These are phyloP conservation scores for Atherinosoma microstoma DNA, from an alignment of 2,797 vertebrate species.

Conservation along the genomic window DNA sequence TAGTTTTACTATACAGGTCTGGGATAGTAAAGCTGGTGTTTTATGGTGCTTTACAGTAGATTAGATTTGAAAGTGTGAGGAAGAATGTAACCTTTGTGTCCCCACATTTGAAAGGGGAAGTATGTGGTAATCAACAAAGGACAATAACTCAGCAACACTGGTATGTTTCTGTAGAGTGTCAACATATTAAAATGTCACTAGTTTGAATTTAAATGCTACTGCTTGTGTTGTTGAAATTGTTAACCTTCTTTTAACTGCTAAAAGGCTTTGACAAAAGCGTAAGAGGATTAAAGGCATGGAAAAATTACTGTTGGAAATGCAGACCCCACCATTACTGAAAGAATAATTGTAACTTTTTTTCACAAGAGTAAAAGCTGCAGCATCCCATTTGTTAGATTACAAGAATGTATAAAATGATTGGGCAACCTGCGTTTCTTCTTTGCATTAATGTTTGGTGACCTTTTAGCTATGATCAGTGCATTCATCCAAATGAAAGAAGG, in stretches of 20 bases:
- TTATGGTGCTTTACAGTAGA: not conserved
- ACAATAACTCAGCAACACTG: slow-evolving; percentile 65
- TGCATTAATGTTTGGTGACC: slow-evolving; percentile 68
- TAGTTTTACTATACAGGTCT: slow-evolving; percentile 5
- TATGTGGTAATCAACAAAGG: slow-evolving; percentile 20
- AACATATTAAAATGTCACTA: slow-evolving; percentile 71
- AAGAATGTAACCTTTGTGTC: not conserved
- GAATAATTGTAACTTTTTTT: slow-evolving; percentile 13
- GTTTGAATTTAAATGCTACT: slow-evolving; percentile 68
- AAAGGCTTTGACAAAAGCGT: slow-evolving; percentile 93
- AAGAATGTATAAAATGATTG: slow-evolving; percentile 24
- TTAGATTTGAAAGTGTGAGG: not conserved
- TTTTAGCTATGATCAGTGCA: slow-evolving; percentile 65
- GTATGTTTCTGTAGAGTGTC: slow-evolving; percentile 69
- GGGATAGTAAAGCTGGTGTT: not conserved
- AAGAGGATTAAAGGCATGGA: slow-evolving; percentile 44
- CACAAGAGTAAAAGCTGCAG: slow-evolving; percentile 17
- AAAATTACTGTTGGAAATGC: slow-evolving; percentile 8
- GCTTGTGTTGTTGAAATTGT: slow-evolving; percentile 69
- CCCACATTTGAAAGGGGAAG: slow-evolving; percentile 2
- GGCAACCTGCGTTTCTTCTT: slow-evolving; percentile 47
- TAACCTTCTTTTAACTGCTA: slow-evolving; percentile 68
- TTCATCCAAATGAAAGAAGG: slow-evolving; percentile 71
- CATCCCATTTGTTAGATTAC: slow-evolving; percentile 15
- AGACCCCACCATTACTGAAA: slow-evolving; percentile 4